Percentiles rank a stretch among this genome's conserved stretches.
These are phyloP conservation scores for Mallotus villosus DNA, from an alignment of 2,797 vertebrate genomes.

Conservation along the genomic window DNA sequence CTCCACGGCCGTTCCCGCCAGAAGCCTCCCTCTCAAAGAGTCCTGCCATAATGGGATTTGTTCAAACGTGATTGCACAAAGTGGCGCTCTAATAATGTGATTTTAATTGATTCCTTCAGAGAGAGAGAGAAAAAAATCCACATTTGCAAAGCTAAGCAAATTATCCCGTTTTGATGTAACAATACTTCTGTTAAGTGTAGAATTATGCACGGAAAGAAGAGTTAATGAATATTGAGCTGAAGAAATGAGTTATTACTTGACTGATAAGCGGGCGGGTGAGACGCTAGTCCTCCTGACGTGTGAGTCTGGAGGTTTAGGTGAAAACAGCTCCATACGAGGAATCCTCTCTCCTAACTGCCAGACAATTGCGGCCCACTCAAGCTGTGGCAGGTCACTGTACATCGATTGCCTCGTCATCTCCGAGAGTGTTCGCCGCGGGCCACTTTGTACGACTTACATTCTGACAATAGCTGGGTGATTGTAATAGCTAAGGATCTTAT, in stretches of 20 bases:
- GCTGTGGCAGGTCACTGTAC: too few species aligned
- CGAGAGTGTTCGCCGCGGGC: too few species aligned
- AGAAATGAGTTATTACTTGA: conserved; percentile 47
- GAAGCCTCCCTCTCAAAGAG: conserved; percentile 44
- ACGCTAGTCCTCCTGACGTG: conserved; percentile 16
- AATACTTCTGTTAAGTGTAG: conserved; percentile 53
- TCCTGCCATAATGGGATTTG: conserved; percentile 68
- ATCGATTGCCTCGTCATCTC: too few species aligned
- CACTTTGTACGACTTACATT: conserved; percentile 23
- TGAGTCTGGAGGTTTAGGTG: conserved; percentile 7
- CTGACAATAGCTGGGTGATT: conserved; percentile 28
- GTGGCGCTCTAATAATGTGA: conserved; percentile 59
- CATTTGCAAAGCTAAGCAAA: conserved; percentile 58
- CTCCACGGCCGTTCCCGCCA: neutral
- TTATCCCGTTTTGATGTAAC: conserved; percentile 67
- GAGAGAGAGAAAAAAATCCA: conserved; percentile 38
- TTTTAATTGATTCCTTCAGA: conserved; percentile 63
- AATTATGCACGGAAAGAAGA: conserved; percentile 58
- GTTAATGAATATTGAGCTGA: conserved; percentile 52
- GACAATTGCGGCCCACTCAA: too few species aligned
- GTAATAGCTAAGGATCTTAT: conserved; percentile 25
- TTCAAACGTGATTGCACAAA: conserved; percentile 58
- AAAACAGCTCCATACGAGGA: too few species aligned
- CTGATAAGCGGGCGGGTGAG: conserved; percentile 45
- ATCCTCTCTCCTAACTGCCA: too few species aligned